These are phyloP conservation scores for Margarornis squamiger DNA, from an alignment of 2,797 vertebrate genomes.

Conservation along the genomic window DNA sequence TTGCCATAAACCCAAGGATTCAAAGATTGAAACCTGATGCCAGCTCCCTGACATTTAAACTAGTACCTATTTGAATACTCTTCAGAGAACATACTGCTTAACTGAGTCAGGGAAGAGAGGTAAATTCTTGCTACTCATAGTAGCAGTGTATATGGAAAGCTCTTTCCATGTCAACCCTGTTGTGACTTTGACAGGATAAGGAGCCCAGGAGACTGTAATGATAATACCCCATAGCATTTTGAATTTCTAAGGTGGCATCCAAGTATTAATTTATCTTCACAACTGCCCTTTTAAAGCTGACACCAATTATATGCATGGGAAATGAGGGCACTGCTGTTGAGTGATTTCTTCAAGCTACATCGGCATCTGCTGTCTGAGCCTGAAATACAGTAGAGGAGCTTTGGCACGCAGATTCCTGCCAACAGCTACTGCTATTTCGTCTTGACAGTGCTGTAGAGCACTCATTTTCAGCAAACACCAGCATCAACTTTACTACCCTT, in stretches of 20 bases:
- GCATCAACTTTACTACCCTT: background rate
- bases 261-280: background rate
- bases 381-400: background rate
- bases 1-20: background rate
- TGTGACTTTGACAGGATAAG: background rate
- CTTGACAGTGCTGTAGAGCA: background rate
- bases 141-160: background rate
- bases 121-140: background rate
- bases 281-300: background rate
- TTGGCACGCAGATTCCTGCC: background rate
- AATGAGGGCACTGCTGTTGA: background rate
- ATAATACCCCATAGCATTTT: background rate
- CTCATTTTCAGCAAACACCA: background rate
- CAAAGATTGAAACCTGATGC: background rate
- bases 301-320: background rate
- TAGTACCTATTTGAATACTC: background rate
- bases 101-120: background rate
- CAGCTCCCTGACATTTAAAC: background rate
- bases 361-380: background rate
- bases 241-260: background rate
- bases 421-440: constrained; percentile 2
- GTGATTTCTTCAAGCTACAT: constrained; percentile 24
- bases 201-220: background rate
- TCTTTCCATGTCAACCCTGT: background rate
- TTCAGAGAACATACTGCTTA: background rate